Base-by-base conservation (phyloP, 2,113 vertebrate genomes). In the Myrmecophaga tridactyla region DNA sequence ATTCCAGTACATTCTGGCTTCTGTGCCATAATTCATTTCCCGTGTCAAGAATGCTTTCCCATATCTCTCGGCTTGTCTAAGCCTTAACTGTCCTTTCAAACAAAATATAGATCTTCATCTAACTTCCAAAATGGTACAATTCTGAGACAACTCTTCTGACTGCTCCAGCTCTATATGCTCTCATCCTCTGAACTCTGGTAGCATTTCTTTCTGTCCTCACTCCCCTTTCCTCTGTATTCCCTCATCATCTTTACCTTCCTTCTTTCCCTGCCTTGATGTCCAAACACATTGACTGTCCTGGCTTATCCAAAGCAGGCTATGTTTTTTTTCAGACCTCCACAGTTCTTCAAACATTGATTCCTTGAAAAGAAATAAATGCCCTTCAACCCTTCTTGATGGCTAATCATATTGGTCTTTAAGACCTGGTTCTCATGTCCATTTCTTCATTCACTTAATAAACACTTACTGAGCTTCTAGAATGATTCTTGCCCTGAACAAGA, bases 1-100 rank as follows among this genome's bases (percentile, higher is more conserved):
- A 90, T 92, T 96, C 92, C 93, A 92, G 84, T 92, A 94, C 82
- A 80, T 70, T 69, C 84, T 86, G 48, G 48, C 34, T 48, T 95
- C 34, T 0, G 3, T 51, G 41, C 53, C 87, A 76, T 77, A 92
- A 90, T 90, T 93, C 36, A 95, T 70, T 96, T 88, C 36, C 46
- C 4, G 4, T 25, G 60, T 87, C 0, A 2, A 90, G 39, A 86
- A 91, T 48, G 39, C 53, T 92, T 90, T 46, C 84, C 29, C 85
- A 72, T 90, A 76, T 90, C 65, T 60, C 46, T 72, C 51, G 23
- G 12, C 81, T 73, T 88, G 23, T 85, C 87, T 89, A 63, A 60
- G 62, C 69, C 70, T 58, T 43, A 77, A 23, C 67, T n/a, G 62
- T 70, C 48, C 48, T 94, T 76, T 77, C 58, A 73, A 86, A 83